phyloP scores from a whole-genome alignment of 2,113 vertebrate genomes.

The Melospiza melodia region DNA sequence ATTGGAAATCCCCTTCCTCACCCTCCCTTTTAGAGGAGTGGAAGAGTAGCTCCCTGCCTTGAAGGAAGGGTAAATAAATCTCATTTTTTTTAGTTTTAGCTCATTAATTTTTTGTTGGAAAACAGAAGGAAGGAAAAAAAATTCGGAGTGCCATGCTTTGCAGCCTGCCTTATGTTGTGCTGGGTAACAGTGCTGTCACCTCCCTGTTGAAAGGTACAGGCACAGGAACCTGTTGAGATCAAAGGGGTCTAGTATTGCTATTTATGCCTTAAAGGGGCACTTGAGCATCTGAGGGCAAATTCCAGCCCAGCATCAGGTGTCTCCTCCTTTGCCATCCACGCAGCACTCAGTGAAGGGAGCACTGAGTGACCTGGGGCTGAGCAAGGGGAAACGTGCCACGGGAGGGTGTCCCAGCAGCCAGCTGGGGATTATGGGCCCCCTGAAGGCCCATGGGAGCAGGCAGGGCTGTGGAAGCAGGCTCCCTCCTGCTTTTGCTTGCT shows the following conservation, averaged over 20 bases:
- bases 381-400: rapidly evolving
- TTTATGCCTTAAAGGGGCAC: background rate
- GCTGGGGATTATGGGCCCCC: background rate
- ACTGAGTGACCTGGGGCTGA: background rate
- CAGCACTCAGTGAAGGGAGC: background rate
- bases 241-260: background rate
- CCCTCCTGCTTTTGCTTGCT: background rate
- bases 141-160: background rate
- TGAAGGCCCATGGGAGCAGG: background rate
- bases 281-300: background rate
- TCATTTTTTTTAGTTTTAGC: background rate
- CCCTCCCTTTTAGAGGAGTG: background rate
- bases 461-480: background rate
- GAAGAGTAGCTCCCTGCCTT: background rate
- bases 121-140: background rate
- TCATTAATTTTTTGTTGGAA: background rate
- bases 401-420: rapidly evolving
- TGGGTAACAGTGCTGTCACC: background rate
- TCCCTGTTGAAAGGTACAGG: background rate
- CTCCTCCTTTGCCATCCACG: background rate
- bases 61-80: background rate
- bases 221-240: background rate
- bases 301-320: background rate
- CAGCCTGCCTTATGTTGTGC: background rate
- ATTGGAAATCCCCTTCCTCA: background rate